These are phyloP conservation scores for Tympanuchus pallidicinctus DNA, from an alignment of 2,113 vertebrate species.

Conservation along the genomic window DNA sequence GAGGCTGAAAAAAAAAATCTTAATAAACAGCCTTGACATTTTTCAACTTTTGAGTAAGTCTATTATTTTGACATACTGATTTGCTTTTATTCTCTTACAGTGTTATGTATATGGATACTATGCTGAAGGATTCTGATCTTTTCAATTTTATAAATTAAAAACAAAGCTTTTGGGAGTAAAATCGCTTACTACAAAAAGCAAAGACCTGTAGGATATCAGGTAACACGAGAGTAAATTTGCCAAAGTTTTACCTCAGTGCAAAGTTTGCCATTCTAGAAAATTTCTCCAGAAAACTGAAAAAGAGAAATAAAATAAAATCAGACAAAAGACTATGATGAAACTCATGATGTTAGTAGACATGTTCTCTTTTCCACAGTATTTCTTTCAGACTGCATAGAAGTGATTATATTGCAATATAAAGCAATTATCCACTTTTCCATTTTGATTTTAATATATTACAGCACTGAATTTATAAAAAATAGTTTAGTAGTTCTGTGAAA, in stretches of 20 bases:
- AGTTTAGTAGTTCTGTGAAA: neutral
- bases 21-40: neutral
- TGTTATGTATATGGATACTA: neutral
- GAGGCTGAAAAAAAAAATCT: neutral
- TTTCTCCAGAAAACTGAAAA: slow-evolving; percentile 62
- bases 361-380: neutral
- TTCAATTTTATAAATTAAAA: slow-evolving; percentile 3
- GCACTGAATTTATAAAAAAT: neutral
- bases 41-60: neutral
- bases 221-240: slow-evolving; percentile 33
- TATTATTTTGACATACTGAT: neutral
- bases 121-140: neutral
- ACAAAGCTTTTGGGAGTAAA: neutral
- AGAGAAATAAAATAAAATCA: slow-evolving; percentile 54
- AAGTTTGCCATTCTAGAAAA: slow-evolving; percentile 57
- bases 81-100: neutral
- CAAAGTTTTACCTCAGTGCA: neutral
- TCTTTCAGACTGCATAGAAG: neutral
- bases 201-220: neutral
- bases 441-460: neutral
- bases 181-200: neutral
- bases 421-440: neutral
- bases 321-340: slow-evolving; percentile 40
- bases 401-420: neutral
- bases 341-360: neutral